phyloP scores from a whole-genome alignment of 2,888 invertebrate species.

The Eupeodes latifasciatus region DNA sequence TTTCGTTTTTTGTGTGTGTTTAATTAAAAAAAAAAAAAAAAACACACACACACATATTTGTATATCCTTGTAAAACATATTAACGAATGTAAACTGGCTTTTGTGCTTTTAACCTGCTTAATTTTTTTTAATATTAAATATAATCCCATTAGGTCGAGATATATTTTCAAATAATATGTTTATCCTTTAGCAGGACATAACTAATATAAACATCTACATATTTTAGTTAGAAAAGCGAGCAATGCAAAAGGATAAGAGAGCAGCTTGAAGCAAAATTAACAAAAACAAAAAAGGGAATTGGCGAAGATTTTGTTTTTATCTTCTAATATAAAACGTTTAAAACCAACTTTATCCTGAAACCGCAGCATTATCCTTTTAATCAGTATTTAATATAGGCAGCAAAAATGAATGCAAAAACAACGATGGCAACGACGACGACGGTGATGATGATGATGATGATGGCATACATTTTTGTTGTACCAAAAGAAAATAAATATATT shows the following conservation, averaged over 20 bases:
- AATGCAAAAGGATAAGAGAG: conserved; percentile 39
- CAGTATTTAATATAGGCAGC: conserved; percentile 65
- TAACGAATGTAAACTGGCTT: conserved; percentile 51
- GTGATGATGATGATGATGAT: conserved; percentile 14
- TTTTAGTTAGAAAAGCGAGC: conserved; percentile 24
- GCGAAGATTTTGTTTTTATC: conserved; percentile 14
- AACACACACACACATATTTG: neutral
- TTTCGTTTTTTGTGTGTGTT: neutral
- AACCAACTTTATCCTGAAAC: conserved; percentile 50
- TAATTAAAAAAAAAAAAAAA: conserved; percentile 40
- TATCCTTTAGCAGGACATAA: conserved; percentile 52
- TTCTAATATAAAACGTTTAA: conserved; percentile 13
- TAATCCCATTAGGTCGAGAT: neutral
- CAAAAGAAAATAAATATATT: neutral
- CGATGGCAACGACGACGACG: neutral
- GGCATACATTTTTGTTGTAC: conserved; percentile 48
- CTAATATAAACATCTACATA: conserved; percentile 5
- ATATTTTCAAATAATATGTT: conserved; percentile 57
- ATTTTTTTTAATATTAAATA: neutral
- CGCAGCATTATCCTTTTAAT: conserved; percentile 69
- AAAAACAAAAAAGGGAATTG: neutral
- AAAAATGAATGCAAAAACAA: conserved; percentile 23
- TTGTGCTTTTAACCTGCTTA: conserved; percentile 49
- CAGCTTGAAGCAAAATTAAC: neutral
- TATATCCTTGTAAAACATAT: conserved; percentile 43